Evolutionary conservation across 1,140 invertebrate genomes (phyloP).

Genomic region (Vollenhovia emeryi): DNA sequence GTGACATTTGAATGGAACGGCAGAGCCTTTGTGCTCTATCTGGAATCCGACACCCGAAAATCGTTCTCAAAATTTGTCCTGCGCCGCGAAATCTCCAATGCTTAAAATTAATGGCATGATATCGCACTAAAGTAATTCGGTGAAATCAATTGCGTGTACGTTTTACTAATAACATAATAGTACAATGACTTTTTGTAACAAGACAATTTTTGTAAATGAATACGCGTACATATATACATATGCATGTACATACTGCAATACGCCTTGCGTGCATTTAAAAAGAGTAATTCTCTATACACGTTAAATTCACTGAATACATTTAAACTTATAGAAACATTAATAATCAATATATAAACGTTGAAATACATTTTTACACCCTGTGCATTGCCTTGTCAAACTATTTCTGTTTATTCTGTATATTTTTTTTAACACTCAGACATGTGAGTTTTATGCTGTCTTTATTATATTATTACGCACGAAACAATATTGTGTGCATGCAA

Average conservation of each 20-base stretch:
- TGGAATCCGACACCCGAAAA: slow-evolving; percentile 84
- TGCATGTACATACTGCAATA: too few species aligned
- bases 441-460: neutral
- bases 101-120: neutral
- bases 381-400: neutral
- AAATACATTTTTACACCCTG: neutral
- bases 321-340: neutral
- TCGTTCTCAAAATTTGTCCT: slow-evolving; percentile 82
- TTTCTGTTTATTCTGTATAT: neutral
- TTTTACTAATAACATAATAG: neutral
- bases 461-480: neutral
- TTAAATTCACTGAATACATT: neutral
- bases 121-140: neutral
- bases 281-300: neutral
- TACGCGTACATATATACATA: neutral
- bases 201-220: neutral
- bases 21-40: slow-evolving; percentile 79
- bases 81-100: slow-evolving; percentile 26
- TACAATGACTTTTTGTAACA: neutral
- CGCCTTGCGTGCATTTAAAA: too few species aligned
- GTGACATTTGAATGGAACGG: slow-evolving; percentile 85
- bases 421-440: neutral
- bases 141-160: neutral
- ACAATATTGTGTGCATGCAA: neutral
- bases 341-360: neutral